Base-by-base conservation (phyloP, 2,113 vertebrate genomes). In the Todiramphus chloris region DNA sequence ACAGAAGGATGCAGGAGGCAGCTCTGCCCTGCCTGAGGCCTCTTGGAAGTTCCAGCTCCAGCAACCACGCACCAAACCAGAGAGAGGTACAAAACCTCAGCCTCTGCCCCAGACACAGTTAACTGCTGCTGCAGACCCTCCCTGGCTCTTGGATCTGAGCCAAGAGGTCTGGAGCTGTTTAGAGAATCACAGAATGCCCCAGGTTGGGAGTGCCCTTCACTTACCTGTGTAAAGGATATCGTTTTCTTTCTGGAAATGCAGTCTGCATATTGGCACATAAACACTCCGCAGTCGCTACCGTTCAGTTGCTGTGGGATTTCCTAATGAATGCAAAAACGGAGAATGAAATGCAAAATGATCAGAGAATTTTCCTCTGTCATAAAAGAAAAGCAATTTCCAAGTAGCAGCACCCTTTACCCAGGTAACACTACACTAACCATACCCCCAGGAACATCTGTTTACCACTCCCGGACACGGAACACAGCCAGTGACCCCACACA, bases 221-320 rank as follows among this genome's bases (percentile, higher is more conserved):
- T 97, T 95, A 99, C 99, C 99, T 99, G 98, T 82, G 98, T 98
- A 93, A 99, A 99, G 89, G 97, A 97, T 78, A 99, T 97, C 9
- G 98, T 98, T 69, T 97, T 98, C 95, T 98, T 99, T 96, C 97
- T 98, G 85, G 98, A 96, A 23, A 99, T 97, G 92, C 98, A 99
- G 89, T 99, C 99, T 0, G 99, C 99, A 11, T 99, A 99, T 98
- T 99, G 99, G 98, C 99, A 99, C 87, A 97, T 88, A 97, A 99
- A 99, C 89, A 99, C 98, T 25, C 99, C 99, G 43, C 99, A 99
- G 96, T 99, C 99, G 35, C 98, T 99, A 53, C 98, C 98, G 75
- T 99, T 99, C 60, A 60, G 87, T 91, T 99, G 99, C 58, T 99
- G 99, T 67, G 99, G 99, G 96, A 99, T 99, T 93, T 99, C 99